Evolutionary conservation across 2,797 vertebrate species (phyloP).

Genomic region (Hipposideros larvatus): DNA sequence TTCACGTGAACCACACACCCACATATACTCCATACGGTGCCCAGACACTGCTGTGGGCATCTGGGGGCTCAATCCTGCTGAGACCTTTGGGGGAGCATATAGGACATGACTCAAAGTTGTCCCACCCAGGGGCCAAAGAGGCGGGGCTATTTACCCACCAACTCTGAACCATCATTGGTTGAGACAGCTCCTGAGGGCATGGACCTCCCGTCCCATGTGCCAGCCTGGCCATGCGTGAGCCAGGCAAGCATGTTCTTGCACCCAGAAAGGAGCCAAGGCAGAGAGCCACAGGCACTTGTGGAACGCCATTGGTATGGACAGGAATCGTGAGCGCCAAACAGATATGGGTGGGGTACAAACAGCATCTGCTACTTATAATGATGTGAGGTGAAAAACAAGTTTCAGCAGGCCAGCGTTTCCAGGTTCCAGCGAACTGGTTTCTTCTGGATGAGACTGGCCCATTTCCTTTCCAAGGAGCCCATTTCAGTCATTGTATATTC

Average conservation of each 20-base stretch:
- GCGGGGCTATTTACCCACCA: not conserved
- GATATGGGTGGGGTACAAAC: fast-evolving
- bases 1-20: not conserved
- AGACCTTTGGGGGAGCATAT: not conserved
- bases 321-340: not conserved
- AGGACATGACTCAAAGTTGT: not conserved
- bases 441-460: not conserved
- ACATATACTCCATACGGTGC: not conserved
- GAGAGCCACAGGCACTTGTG: not conserved
- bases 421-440: not conserved
- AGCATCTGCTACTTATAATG: not conserved
- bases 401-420: not conserved
- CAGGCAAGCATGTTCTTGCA: not conserved
- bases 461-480: not conserved
- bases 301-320: not conserved
- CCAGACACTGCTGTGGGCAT: not conserved
- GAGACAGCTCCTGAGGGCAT: not conserved
- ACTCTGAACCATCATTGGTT: not conserved
- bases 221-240: no score
- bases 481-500: not conserved
- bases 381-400: not conserved
- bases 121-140: not conserved
- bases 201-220: not conserved
- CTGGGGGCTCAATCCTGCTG: not conserved
- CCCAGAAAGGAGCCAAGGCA: not conserved